phyloP scores from a whole-genome alignment of 2,797 vertebrate species.

The Astyanax mexicanus region DNA sequence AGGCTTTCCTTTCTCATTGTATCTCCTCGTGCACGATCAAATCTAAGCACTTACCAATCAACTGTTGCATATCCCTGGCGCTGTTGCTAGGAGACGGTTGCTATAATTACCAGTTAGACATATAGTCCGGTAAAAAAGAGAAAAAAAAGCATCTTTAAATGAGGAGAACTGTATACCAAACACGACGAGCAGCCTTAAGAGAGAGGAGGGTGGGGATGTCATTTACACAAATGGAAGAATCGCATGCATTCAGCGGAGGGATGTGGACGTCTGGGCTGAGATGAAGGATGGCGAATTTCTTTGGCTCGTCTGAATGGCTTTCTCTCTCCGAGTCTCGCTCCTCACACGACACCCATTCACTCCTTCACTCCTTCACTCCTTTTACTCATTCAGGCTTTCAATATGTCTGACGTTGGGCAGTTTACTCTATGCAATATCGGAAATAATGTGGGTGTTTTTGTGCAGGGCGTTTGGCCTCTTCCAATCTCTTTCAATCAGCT shows the following conservation, averaged over 20 bases:
- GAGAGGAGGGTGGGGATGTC: slow-evolving; percentile 12
- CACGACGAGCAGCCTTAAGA: slow-evolving; percentile 41
- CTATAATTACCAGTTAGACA: slow-evolving; percentile 76
- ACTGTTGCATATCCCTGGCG: slow-evolving; percentile 77
- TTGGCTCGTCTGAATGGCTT: neutral
- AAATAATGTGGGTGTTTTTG: neutral
- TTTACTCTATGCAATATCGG: neutral
- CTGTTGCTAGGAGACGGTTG: slow-evolving; percentile 84
- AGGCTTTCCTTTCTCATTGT: slow-evolving; percentile 7
- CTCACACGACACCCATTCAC: no score
- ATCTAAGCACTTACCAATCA: slow-evolving; percentile 72
- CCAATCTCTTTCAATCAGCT: no score
- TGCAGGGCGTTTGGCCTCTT: no score
- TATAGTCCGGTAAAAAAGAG: slow-evolving; percentile 66
- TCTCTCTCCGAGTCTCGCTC: no score
- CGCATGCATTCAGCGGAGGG: neutral
- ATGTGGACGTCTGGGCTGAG: neutral
- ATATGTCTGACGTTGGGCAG: neutral
- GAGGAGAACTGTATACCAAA: slow-evolving; percentile 59
- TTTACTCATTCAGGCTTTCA: neutral
- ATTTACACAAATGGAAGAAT: slow-evolving; percentile 5
- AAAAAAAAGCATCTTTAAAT: slow-evolving; percentile 73
- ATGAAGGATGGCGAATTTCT: neutral
- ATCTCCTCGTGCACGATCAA: slow-evolving; percentile 67
- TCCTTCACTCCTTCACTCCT: neutral